Conservation (phyloP, 1,140 invertebrate genomes). For the Hestina assimilis region DNA sequence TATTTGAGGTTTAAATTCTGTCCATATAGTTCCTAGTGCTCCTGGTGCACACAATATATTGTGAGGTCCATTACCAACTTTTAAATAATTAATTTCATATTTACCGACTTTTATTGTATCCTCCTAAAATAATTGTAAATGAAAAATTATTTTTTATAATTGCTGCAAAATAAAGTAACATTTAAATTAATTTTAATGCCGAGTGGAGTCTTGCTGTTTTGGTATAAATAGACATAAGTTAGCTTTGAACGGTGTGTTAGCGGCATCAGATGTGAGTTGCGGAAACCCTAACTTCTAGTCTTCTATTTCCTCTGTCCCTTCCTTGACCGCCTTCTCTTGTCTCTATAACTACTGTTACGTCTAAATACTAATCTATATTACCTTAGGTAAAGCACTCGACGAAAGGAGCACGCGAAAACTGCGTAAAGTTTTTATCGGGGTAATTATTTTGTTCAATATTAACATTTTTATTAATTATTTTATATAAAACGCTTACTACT, state of each 20-base stretch:
- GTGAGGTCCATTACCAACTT: slow-evolving; percentile 84
- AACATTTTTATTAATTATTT: slow-evolving; percentile 20
- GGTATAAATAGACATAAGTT: too few relatives aligned
- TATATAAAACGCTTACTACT: too few relatives aligned
- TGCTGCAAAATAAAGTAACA: not conserved
- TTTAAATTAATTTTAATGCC: too few relatives aligned
- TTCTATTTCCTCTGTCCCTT: too few relatives aligned
- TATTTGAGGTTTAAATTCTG: slow-evolving; percentile 90
- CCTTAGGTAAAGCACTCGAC: slow-evolving; percentile 13
- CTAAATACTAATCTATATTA: too few relatives aligned
- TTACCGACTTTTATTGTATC: slow-evolving; percentile 79
- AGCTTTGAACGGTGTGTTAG: too few relatives aligned
- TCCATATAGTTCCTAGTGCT: slow-evolving; percentile 87
- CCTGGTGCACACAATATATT: slow-evolving; percentile 87
- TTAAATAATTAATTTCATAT: slow-evolving; percentile 84
- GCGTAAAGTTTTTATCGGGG: slow-evolving; percentile 14
- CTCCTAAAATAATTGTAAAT: slow-evolving; percentile 40
- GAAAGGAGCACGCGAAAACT: slow-evolving; percentile 9
- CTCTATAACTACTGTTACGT: too few relatives aligned
- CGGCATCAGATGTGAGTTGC: too few relatives aligned
- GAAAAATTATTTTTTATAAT: not conserved
- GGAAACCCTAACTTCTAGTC: too few relatives aligned
- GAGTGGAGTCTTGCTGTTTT: too few relatives aligned
- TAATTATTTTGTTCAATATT: slow-evolving; percentile 19
- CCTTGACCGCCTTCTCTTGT: too few relatives aligned